Conservation (phyloP, 1,140 invertebrate species). For the Conopomorpha cramerella region DNA sequence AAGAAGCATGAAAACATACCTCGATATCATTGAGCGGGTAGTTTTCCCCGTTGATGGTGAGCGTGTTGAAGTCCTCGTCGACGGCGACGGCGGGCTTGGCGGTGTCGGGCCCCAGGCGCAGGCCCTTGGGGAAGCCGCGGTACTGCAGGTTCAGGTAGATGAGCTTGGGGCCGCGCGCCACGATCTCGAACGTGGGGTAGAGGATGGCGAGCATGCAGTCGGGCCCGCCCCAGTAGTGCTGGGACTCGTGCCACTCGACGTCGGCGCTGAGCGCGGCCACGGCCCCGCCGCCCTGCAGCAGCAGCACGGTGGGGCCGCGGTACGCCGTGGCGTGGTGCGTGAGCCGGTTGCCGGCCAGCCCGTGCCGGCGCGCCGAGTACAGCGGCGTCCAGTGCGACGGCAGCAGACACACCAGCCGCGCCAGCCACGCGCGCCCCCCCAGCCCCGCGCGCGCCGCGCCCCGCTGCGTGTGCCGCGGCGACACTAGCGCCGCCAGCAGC, state of each 20-base stretch:
- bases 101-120: constrained; percentile 80
- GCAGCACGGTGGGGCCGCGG: constrained; percentile 79
- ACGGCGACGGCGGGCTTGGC: constrained; percentile 75
- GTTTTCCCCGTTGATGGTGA: constrained; percentile 67
- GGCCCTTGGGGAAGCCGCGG: constrained; percentile 81
- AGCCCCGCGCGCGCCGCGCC: constrained; percentile 12
- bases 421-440: constrained; percentile 64
- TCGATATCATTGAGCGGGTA: constrained; percentile 65
- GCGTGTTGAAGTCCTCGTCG: constrained; percentile 71
- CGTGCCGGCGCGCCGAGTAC: constrained; percentile 83
- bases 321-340: constrained; percentile 86
- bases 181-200: constrained; percentile 72
- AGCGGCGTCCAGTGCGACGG: constrained; percentile 83
- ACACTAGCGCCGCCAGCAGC: constrained; percentile 76
- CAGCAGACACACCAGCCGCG: constrained; percentile 66
- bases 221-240: constrained; percentile 81
- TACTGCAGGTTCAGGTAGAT: constrained; percentile 83
- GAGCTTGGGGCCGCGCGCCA: constrained; percentile 75
- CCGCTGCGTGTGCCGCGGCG: constrained; percentile 60
- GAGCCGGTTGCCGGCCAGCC: constrained; percentile 85
- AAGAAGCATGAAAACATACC: too few species aligned
- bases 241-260: constrained; percentile 84
- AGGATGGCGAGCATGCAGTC: constrained; percentile 80
- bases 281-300: constrained; percentile 69
- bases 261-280: constrained; percentile 79